Base-by-base conservation (phyloP, 2,888 invertebrate genomes). In the Sminthurides aquaticus region DNA sequence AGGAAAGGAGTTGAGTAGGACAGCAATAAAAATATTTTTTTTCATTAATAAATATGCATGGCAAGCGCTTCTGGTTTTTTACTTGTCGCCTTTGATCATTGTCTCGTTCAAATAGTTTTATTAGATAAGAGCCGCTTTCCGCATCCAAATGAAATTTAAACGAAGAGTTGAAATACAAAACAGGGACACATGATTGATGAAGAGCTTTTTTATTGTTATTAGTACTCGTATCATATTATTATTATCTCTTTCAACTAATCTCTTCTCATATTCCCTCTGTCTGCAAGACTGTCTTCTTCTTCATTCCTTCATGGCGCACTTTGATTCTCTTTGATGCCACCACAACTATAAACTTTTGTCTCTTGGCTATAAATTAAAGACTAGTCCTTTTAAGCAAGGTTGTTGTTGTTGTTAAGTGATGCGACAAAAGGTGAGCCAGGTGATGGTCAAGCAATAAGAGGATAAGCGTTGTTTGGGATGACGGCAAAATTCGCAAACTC, bases 91-190 rank as follows among this genome's bases (percentile, higher is more conserved):
- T 62, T 62, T 62, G 34, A 55, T 56, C 56, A 34, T 55, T 62
- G 26, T 62, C 55, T 34, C 54, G 43, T 56, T 55, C 25, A 34
- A 62, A 34, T 62, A 43, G 56, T n/a, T 60, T 54, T 60, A 62
- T 62, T 34, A 27, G 43, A 62, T 55, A 34, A 56, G 55, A 24
- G 24, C 34, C 54, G 25, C 48, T 62, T 56, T 49, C 52, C 48
- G 62, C 62, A 62, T 62, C 56, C 26, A 62, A 62, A 62, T 62
- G 62, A 62, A 62, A 62, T 62, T 49, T 62, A 55, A 62, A 34
- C 48, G 34, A 62, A 34, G 28, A 26, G 62, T 56, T 62, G 62
- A 56, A 56, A 62, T 56, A 48, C 34, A 54, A 43, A 34, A 34
- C 43, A 34, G 43, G 43, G 8, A 34, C 43, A 34, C 15, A 34